Base-by-base conservation (phyloP, 2,888 invertebrate genomes). In the Cataglyphis albicans region DNA sequence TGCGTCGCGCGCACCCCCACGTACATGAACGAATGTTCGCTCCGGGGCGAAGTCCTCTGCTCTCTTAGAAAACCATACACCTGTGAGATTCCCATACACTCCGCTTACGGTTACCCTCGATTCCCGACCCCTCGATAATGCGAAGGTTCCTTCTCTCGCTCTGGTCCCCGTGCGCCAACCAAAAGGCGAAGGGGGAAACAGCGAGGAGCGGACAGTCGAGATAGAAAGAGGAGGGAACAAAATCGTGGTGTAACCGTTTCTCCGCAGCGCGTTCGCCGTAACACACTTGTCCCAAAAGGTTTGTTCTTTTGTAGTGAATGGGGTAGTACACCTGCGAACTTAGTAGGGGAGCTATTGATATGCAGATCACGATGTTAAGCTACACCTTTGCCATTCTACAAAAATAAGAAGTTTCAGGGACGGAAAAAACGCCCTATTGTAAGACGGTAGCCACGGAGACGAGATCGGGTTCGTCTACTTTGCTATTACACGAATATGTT, bases 21-120 rank as follows among this genome's bases (percentile, higher is more conserved):
- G 44, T 52, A 32, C 52, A 81, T n/a, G 52, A 81, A 88, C 75
- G 87, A 88, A 89, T 88, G 88, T 91, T 88, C 59, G 87, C 87
- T 88, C 87, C 67, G 84, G 78, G 89, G 90, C 90, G 70, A 86
- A 87, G 88, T 89, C 87, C 90, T 91, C 84, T 76, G 68, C 80
- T 84, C 91, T 91, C 92, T 92, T 91, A 91, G 90, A 93, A 92
- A 93, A 92, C 86, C 90, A 90, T 93, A 89, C 94, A 94, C 94
- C 94, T 94, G 94, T 93, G 94, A 93, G 94, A 94, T 94, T 94
- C 94, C 93, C 94, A 93, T 93, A 92, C 90, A 91, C 86, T 88
- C 86, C 67, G 81, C 87, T 70, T 83, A 81, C 87, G 82, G 88
- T 84, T 81, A 88, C 88, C 92, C 89, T 88, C 89, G 89, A 88